A percentile compares a stretch with the other conserved stretches of the same genome.
phyloP scores from a whole-genome alignment of 1,140 invertebrate species.

The Sarcophaga peregrina region DNA sequence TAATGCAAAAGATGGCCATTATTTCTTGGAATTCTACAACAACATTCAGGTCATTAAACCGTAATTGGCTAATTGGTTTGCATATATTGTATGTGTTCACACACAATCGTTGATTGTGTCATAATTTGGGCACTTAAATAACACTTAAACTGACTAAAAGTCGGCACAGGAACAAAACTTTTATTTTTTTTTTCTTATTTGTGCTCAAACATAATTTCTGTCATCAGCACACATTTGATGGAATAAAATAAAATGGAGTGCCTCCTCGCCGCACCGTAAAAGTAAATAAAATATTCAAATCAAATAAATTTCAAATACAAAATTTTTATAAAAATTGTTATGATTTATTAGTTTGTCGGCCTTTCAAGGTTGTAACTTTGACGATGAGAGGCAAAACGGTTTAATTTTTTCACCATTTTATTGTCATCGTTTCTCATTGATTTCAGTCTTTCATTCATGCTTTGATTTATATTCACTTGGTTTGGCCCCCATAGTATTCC shows the following conservation, averaged over 20 bases:
- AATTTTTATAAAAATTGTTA: constrained; percentile 28
- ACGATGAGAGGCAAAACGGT: neutral
- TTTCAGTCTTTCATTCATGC: neutral
- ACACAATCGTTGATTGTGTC: no score
- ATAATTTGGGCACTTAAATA: no score
- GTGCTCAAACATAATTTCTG: neutral
- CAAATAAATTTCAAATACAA: neutral
- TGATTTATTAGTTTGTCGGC: constrained; percentile 49
- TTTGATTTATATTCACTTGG: constrained; percentile 5
- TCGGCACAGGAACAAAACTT: neutral
- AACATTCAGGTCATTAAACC: no score
- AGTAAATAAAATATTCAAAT: no score
- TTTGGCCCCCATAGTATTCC: neutral
- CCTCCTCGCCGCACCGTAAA: no score
- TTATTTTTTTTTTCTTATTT: neutral
- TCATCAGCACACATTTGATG: no score
- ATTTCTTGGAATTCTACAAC: no score
- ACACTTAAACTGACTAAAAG: no score
- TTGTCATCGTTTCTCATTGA: neutral
- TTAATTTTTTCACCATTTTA: neutral
- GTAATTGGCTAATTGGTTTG: no score
- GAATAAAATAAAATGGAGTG: no score
- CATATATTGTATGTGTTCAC: no score
- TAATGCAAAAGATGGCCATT: no score
- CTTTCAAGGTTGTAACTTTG: constrained; percentile 45